Percentiles rank a stretch among this genome's conserved stretches.
These are phyloP conservation scores for Procambarus clarkii DNA, from an alignment of 1,140 invertebrate species.

Conservation along the genomic window DNA sequence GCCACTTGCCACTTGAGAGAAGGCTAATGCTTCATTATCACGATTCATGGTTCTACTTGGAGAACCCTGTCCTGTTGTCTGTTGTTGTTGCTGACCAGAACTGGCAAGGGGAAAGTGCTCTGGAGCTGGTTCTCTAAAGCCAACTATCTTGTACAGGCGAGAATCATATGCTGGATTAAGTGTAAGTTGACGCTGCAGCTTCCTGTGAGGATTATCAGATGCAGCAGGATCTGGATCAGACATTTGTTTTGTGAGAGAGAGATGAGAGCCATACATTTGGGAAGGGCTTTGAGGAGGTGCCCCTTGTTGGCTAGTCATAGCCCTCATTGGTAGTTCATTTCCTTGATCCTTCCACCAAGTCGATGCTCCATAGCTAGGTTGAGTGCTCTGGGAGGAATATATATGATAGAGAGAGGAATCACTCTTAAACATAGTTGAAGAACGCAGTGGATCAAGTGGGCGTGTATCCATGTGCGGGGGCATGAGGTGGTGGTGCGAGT, in stretches of 20 bases:
- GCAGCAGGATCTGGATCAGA: slow-evolving; percentile 72
- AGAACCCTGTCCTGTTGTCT: slow-evolving; percentile 52
- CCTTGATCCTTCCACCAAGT: slow-evolving; percentile 52
- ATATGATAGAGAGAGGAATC: slow-evolving; percentile 62
- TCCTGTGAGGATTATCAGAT: slow-evolving; percentile 84
- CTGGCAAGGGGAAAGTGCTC: slow-evolving; percentile 43
- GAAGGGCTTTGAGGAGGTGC: slow-evolving; percentile 51
- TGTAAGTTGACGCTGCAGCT: slow-evolving; percentile 87
- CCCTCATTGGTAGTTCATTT: slow-evolving; percentile 23
- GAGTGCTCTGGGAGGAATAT: slow-evolving; percentile 50
- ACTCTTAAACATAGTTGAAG: slow-evolving; percentile 58
- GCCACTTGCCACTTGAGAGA: slow-evolving; percentile 17
- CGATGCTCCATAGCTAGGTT: slow-evolving; percentile 28
- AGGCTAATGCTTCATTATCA: slow-evolving; percentile 9
- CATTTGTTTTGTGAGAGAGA: slow-evolving; percentile 46
- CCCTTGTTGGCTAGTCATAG: slow-evolving; percentile 14
- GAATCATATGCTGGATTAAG: slow-evolving; percentile 87
- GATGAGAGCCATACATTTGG: slow-evolving; percentile 31
- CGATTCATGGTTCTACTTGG: slow-evolving; percentile 45
- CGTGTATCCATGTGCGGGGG: slow-evolving; percentile 30
- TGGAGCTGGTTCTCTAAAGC: slow-evolving; percentile 60
- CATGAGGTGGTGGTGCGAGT: slow-evolving; percentile 53
- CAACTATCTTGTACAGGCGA: slow-evolving; percentile 78
- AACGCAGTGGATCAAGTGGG: slow-evolving; percentile 43
- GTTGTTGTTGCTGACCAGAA: slow-evolving; percentile 37